Percentiles rank a stretch among this genome's conserved stretches.
Conservation (phyloP, 2,113 vertebrate genomes). For the Camelus bactrianus region DNA sequence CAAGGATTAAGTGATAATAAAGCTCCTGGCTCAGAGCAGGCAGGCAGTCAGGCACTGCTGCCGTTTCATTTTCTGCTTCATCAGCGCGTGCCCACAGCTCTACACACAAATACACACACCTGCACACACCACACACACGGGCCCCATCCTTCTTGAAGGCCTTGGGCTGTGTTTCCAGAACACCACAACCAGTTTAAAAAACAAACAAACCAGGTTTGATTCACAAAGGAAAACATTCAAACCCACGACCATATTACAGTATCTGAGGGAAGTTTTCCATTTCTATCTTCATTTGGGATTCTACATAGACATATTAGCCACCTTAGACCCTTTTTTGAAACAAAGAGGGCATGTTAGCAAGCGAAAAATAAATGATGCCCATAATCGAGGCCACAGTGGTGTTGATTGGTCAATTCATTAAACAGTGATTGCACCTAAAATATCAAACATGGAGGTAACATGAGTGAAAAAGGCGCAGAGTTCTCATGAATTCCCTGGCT, state of each 20-base stretch:
- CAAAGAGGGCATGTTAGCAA: neutral
- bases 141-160: neutral
- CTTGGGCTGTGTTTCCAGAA: neutral
- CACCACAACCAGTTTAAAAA: neutral
- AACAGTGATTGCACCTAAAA: neutral
- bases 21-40: neutral
- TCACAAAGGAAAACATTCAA: conserved; percentile 51
- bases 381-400: conserved; percentile 17
- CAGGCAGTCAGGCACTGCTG: neutral
- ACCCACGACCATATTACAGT: neutral
- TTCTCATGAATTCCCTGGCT: neutral
- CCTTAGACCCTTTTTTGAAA: conserved; percentile 21
- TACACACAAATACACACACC: neutral
- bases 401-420: neutral
- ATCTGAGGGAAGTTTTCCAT: neutral
- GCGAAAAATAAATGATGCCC: neutral
- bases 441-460: neutral
- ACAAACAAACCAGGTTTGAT: neutral
- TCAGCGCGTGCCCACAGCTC: neutral
- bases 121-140: no score
- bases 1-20: neutral
- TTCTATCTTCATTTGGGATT: neutral
- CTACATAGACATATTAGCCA: neutral
- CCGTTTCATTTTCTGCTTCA: neutral
- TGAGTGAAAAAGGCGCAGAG: neutral